These are phyloP conservation scores for Trichonephila clavata DNA, from an alignment of 1,140 invertebrate species.

Conservation along the genomic window DNA sequence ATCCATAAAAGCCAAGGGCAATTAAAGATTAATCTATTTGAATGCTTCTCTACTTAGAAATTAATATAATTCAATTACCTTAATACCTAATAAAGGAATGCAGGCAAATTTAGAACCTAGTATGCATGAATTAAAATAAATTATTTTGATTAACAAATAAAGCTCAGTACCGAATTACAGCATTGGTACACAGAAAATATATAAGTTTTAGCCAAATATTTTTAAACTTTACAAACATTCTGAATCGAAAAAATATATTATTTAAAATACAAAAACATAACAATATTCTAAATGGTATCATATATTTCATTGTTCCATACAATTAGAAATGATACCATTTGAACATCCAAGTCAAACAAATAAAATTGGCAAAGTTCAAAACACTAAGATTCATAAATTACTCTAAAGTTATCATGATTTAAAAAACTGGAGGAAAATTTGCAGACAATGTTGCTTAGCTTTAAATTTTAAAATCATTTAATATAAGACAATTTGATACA, in stretches of 20 bases:
- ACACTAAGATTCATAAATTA: neutral
- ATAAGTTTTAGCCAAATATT: too few species aligned
- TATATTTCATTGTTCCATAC: too few species aligned
- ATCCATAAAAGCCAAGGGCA: constrained; percentile 59
- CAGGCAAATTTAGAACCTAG: too few species aligned
- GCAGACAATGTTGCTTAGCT: neutral
- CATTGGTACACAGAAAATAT: neutral
- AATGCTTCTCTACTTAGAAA: neutral
- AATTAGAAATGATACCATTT: too few species aligned
- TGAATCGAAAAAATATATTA: too few species aligned
- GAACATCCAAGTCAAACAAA: too few species aligned
- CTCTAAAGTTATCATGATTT: neutral
- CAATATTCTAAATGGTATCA: too few species aligned
- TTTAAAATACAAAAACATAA: too few species aligned
- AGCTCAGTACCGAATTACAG: neutral
- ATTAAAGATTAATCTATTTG: neutral
- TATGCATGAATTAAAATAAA: neutral
- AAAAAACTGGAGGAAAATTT: neutral
- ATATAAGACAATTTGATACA: constrained; percentile 13
- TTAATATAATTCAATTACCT: neutral
- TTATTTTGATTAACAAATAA: neutral
- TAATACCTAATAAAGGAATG: too few species aligned
- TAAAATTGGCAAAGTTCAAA: neutral
- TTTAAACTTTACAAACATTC: too few species aligned
- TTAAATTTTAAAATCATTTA: constrained; percentile 3